Base-by-base conservation (phyloP, 1,140 invertebrate species). In the Drosophila sechellia region DNA sequence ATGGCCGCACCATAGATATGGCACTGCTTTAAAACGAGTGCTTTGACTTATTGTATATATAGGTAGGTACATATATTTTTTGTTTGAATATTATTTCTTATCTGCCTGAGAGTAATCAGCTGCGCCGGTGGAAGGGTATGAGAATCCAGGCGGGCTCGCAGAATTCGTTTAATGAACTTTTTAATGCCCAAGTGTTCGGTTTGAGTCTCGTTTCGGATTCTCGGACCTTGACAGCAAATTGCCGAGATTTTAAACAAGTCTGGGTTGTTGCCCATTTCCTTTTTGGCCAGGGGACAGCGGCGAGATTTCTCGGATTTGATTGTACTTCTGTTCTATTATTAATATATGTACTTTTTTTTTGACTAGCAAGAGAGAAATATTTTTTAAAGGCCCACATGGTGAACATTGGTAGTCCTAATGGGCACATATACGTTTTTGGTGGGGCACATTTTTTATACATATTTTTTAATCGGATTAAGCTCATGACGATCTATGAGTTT, bases 171-270 rank as follows among this genome's bases (percentile, higher is more conserved):
- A 31, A 31, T 46, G 42, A 63, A 45, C 42, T 46, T 27, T 63
- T 61, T 45, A 65, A 31, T 65, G 58, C 34, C 31, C 25, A 61
- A 65, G 61, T 65, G 42, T 37, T 13, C 35, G 11, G 35, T 63
- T 39, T 22, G 49, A 61, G 35, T 42, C 17, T 50, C 34, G 22
- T 12, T 46, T 63, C 20, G 37, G 15, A 22, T 43, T 43, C 55
- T 20, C 15, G 58, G 34, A 65, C 58, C 63, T 65, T 64, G 63
- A 65, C 42, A 48, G 58, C 63, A 39, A 48, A 13, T 65, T 39
- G 58, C 46, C 46, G 63, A 25, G 58, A 63, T 63, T 46, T 61
- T 61, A 58, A 58, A 35, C 53, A 40, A 60, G 53, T 15, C 59
- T 20, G 8, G 31, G 6, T 5, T 25, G n/a, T 3, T 11, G 12